A percentile compares a stretch with the other conserved stretches of the same genome.
Evolutionary conservation across 2,888 invertebrate genomes (phyloP).

Genomic region (Apotomis betuletana): DNA sequence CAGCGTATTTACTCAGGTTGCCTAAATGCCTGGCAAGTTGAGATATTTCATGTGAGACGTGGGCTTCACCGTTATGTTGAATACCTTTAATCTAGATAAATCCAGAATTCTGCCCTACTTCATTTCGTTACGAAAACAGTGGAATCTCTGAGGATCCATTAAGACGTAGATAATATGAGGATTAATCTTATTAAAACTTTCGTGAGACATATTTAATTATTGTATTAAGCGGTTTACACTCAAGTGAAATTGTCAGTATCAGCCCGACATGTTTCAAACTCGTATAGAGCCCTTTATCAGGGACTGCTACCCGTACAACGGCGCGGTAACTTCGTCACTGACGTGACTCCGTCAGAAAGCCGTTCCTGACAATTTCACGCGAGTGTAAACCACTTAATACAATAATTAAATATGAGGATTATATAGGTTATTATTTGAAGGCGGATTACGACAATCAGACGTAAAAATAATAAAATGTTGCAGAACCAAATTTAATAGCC

Average conservation of each 20-base stretch:
- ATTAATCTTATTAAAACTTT: not conserved
- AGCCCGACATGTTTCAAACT: too few species aligned
- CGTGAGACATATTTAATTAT: too few species aligned
- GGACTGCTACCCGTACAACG: too few species aligned
- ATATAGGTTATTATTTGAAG: not conserved
- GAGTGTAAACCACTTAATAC: too few species aligned
- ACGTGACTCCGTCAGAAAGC: too few species aligned
- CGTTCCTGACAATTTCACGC: too few species aligned
- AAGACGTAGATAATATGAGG: not conserved
- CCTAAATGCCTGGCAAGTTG: not conserved
- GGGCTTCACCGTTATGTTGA: not conserved
- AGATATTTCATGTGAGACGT: not conserved
- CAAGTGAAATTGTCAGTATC: too few species aligned
- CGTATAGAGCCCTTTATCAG: too few species aligned
- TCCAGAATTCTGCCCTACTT: not conserved
- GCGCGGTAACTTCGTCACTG: too few species aligned
- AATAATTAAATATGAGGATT: too few species aligned
- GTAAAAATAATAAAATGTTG: not conserved
- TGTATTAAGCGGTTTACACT: too few species aligned
- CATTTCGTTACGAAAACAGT: not conserved
- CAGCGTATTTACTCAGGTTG: not conserved
- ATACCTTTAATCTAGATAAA: not conserved
- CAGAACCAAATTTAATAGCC: not conserved
- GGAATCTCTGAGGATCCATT: not conserved
- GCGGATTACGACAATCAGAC: too few species aligned